Evolutionary conservation across 2,113 vertebrate species (phyloP).

Genomic region (Misgurnus anguillicaudatus): DNA sequence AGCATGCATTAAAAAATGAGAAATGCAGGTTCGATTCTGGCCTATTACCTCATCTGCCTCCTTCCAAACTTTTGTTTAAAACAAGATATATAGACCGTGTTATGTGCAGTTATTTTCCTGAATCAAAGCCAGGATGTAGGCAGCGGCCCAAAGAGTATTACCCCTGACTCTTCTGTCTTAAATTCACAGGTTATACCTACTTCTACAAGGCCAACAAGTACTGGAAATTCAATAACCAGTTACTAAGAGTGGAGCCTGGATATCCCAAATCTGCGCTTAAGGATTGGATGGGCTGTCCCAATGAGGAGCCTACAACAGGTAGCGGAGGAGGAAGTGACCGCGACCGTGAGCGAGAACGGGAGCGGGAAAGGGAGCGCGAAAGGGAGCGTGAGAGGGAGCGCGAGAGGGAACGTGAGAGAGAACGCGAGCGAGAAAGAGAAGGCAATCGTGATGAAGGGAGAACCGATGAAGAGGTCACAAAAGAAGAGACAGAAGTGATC

Average conservation of each 20-base stretch:
- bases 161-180: not conserved
- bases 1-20: too few relatives aligned
- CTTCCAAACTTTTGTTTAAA: not conserved
- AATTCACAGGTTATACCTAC: constrained; percentile 81
- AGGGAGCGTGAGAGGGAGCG: constrained; percentile 50
- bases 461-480: constrained; percentile 6
- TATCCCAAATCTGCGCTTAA: constrained; percentile 86
- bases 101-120: not conserved
- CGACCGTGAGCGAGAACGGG: constrained; percentile 17
- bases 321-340: constrained; percentile 65
- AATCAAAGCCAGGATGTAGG: not conserved
- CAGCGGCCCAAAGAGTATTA: not conserved
- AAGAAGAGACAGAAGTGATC: constrained; percentile 78
- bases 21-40: too few relatives aligned
- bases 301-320: constrained; percentile 73
- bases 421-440: constrained; percentile 7
- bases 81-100: not conserved
- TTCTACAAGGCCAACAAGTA: constrained; percentile 93
- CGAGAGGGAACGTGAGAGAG: constrained; percentile 53
- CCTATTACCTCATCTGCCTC: too few relatives aligned
- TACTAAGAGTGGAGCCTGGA: constrained; percentile 85
- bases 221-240: constrained; percentile 93
- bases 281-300: constrained; percentile 86
- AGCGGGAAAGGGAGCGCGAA: constrained; percentile 56
- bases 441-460: too few relatives aligned